Base-by-base conservation (phyloP, 1,140 invertebrate species). In the Ips typographus region DNA sequence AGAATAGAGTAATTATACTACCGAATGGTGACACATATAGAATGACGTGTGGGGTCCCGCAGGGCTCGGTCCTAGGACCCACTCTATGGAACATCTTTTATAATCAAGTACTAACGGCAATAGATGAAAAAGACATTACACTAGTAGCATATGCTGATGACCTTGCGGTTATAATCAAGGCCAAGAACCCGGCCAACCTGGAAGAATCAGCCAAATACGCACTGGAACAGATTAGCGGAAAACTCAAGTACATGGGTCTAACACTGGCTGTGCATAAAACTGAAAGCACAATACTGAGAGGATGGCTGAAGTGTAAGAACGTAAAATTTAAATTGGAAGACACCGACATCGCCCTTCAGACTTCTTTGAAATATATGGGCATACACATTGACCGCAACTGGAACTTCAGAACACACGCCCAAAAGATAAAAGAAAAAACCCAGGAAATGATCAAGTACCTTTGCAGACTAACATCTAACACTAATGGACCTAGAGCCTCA, bases 151-250 rank as follows among this genome's bases (percentile, higher is more conserved):
- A 22, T 22, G 22, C 22, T 22, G 22, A 22, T 22, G 22, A 22
- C 22, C 22, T 22, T 22, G 22, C 22, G 22, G 22, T 22, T 22
- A 22, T 22, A 22, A 22, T 55, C 8, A 55, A 5, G 7, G 52
- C 52, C 37, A 49, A 37, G 22, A 8, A 43, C 59, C 8, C 44
- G 43, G 1, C 8, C 22, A 6, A 6, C 4, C 22, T 37, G 36
- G 4, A 4, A 47, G 4, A 4, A n/a, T 3, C 65, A 63, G 62
- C 65, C 65, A 57, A 39, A 5, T 22, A 22, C 7, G 22, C 1
- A 60, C 40, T 5, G 38, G 47, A 44, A 65, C 4, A 44, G 59
- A 2, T 1, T 71, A 7, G 69, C 69, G 53, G 60, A 44, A 71
- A 71, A 36, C 42, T 60, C 3, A 49, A 47, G 7, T 2, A 8